Conservation (phyloP, 1,140 invertebrate species). For the Tenebrio molitor region DNA sequence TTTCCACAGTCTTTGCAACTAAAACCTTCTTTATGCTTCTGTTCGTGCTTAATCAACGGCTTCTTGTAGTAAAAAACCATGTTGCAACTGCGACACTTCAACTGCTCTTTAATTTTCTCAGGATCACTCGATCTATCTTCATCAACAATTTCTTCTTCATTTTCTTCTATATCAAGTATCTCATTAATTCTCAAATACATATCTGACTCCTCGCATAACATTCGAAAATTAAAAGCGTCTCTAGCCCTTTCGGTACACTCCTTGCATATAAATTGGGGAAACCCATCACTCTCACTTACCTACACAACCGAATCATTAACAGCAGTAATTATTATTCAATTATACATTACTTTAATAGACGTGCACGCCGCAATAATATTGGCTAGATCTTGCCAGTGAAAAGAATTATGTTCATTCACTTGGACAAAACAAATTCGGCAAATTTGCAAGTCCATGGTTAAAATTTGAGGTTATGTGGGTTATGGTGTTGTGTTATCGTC, state of each 20-base stretch:
- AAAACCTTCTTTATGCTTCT: background rate
- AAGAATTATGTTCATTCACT: background rate
- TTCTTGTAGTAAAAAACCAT: background rate
- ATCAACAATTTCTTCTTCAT: too few species aligned
- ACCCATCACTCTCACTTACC: background rate
- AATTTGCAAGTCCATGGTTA: background rate
- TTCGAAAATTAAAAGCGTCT: background rate
- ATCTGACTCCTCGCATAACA: background rate
- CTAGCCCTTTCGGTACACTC: background rate
- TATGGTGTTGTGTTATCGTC: too few species aligned
- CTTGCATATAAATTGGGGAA: background rate
- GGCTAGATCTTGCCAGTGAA: background rate
- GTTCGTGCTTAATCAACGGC: too few species aligned
- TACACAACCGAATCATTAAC: background rate
- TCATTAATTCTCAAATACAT: conserved; percentile 1
- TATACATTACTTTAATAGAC: background rate
- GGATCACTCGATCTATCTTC: background rate
- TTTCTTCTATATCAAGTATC: background rate
- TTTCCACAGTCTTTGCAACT: background rate
- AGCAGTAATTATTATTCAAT: background rate
- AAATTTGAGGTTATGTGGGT: background rate
- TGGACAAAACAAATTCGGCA: background rate
- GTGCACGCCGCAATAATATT: background rate
- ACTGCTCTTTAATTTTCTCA: background rate
- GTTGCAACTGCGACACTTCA: background rate